Evolutionary conservation across 2,888 invertebrate species (phyloP).

Genomic region (Athetis lepigone): DNA sequence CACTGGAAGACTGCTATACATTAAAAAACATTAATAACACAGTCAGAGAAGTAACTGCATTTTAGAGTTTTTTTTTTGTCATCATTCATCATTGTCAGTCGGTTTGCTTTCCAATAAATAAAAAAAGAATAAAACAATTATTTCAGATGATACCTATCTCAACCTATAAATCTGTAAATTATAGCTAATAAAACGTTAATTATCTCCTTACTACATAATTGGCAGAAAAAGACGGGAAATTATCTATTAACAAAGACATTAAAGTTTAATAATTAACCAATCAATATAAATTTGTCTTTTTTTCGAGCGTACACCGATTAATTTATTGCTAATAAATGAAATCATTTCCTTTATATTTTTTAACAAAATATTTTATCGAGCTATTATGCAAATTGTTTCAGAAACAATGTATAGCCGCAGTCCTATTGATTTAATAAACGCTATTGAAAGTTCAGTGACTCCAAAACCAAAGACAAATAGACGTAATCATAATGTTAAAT

Average conservation of each 20-base stretch:
- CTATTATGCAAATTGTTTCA: conserved; percentile 38
- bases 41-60: no score
- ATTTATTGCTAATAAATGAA: no score
- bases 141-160: no score
- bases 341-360: conserved; percentile 6
- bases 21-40: no score
- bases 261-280: conserved; percentile 26
- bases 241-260: background rate
- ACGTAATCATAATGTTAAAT: conserved; percentile 37
- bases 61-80: no score
- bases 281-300: conserved; percentile 19
- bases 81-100: no score
- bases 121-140: no score
- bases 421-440: conserved; percentile 29
- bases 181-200: no score
- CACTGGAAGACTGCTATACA: no score
- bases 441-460: conserved; percentile 53
- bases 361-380: conserved; percentile 23
- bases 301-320: conserved; percentile 1
- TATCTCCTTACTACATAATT: no score
- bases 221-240: conserved; percentile 6
- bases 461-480: conserved; percentile 36
- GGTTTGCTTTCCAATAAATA: no score
- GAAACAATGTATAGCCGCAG: conserved; percentile 38
- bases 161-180: no score